Evolutionary conservation across 2,113 vertebrate species (phyloP).

Genomic region (Lampris megalopsis): DNA sequence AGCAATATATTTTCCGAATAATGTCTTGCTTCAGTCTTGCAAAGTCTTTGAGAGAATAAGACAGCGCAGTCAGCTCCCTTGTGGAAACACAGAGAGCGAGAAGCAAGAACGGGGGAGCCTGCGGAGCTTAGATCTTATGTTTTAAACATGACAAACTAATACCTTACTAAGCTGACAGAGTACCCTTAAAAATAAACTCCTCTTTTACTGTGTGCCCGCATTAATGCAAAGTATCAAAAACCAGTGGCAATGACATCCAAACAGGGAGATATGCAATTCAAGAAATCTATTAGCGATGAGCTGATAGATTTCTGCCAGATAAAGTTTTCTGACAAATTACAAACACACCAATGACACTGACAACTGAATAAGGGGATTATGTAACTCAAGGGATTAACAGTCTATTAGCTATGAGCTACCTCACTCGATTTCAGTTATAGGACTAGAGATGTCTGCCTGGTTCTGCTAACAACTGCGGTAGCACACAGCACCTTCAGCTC

Average conservation of each 20-base stretch:
- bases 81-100: conserved; percentile 9
- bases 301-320: neutral
- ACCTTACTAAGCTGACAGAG: conserved; percentile 1
- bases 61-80: conserved; percentile 2
- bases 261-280: conserved; percentile 29
- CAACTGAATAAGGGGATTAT: conserved; percentile 30
- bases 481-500: conserved; percentile 1
- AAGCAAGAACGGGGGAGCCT: neutral
- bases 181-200: conserved; percentile 9
- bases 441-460: neutral
- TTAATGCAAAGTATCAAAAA: conserved; percentile 40
- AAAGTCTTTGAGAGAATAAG: conserved; percentile 7
- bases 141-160: conserved; percentile 55
- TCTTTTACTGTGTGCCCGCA: neutral
- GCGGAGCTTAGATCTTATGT: conserved; percentile 42
- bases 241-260: conserved; percentile 3
- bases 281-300: conserved; percentile 20
- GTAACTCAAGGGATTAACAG: conserved; percentile 39
- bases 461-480: neutral
- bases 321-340: too few species aligned
- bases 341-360: neutral
- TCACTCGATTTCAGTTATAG: conserved; percentile 5
- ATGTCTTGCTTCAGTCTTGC: conserved; percentile 1
- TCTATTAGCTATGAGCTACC: conserved; percentile 17
- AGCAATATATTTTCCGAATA: conserved; percentile 13